phyloP scores from a whole-genome alignment of 2,888 invertebrate species.

The Teleiodes luculella region DNA sequence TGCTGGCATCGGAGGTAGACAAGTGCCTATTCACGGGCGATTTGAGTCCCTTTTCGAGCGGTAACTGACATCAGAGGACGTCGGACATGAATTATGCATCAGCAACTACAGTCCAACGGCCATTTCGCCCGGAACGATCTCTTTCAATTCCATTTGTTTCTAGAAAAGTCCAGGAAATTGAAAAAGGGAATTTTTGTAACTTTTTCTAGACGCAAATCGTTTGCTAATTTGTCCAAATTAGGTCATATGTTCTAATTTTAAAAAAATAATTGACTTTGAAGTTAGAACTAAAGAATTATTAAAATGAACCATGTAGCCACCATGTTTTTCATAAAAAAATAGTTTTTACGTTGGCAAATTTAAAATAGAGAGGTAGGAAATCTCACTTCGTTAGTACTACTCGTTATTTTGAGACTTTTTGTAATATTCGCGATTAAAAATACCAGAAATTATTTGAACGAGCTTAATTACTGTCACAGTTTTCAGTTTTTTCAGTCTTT shows the following conservation, averaged over 20 bases:
- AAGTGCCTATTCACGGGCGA: slow-evolving; percentile 58
- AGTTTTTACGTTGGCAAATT: too few relatives aligned
- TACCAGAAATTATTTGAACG: not conserved
- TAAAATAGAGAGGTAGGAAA: too few relatives aligned
- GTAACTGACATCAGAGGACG: slow-evolving; percentile 46
- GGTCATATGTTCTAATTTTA: too few relatives aligned
- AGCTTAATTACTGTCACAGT: too few relatives aligned
- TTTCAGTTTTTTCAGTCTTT: too few relatives aligned
- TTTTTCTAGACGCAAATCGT: not conserved
- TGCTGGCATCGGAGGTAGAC: slow-evolving; percentile 42
- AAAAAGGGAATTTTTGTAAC: not conserved
- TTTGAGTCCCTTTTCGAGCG: slow-evolving; percentile 54
- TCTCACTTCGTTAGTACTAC: too few relatives aligned
- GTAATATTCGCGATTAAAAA: not conserved
- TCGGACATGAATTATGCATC: slow-evolving; percentile 68
- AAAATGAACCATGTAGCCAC: too few relatives aligned
- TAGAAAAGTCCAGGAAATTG: slow-evolving; percentile 2
- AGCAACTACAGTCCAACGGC: slow-evolving; percentile 23
- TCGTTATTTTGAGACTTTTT: too few relatives aligned
- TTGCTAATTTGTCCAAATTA: not conserved
- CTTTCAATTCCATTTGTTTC: slow-evolving; percentile 32
- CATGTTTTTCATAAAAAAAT: too few relatives aligned
- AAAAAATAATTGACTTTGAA: too few relatives aligned
- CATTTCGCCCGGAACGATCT: slow-evolving; percentile 25
- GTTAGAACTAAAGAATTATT: too few relatives aligned